Percentiles rank a stretch among this genome's conserved stretches.
These are phyloP conservation scores for Scaptomyza reducta DNA, from an alignment of 2,888 invertebrate species.

Conservation along the genomic window DNA sequence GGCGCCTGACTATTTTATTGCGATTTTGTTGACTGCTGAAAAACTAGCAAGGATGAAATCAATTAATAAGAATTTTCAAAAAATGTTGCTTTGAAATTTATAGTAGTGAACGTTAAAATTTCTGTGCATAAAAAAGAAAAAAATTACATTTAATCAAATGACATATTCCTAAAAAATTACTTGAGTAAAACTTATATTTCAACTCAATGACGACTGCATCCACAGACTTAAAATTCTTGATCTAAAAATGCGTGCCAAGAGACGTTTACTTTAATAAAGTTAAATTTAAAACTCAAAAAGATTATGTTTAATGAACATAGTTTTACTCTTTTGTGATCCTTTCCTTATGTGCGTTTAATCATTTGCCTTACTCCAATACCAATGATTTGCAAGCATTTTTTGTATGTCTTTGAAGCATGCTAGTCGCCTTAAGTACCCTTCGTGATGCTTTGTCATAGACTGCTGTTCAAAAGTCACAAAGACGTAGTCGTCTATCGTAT, in stretches of 20 bases:
- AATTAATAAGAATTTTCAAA: constrained; percentile 51
- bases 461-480: constrained; percentile 12
- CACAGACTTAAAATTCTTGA: background rate
- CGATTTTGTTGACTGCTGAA: constrained; percentile 29
- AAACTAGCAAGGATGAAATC: constrained; percentile 50
- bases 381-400: background rate
- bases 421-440: background rate
- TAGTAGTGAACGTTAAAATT: constrained; percentile 36
- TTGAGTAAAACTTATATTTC: no score
- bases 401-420: background rate
- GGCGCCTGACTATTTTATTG: constrained; percentile 59
- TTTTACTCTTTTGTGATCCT: background rate
- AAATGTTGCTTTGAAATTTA: constrained; percentile 35
- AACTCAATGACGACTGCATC: no score
- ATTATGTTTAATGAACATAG: background rate
- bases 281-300: background rate
- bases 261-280: background rate
- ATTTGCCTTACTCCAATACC: background rate
- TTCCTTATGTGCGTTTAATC: background rate
- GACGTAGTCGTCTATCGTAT: constrained; percentile 12
- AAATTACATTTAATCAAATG: no score
- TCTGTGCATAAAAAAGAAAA: constrained; percentile 3
- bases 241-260: background rate
- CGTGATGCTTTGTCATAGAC: background rate
- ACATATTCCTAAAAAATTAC: no score